Evolutionary conservation across 2,888 invertebrate genomes (phyloP).

Genomic region (Siphonodentalium dalli): DNA sequence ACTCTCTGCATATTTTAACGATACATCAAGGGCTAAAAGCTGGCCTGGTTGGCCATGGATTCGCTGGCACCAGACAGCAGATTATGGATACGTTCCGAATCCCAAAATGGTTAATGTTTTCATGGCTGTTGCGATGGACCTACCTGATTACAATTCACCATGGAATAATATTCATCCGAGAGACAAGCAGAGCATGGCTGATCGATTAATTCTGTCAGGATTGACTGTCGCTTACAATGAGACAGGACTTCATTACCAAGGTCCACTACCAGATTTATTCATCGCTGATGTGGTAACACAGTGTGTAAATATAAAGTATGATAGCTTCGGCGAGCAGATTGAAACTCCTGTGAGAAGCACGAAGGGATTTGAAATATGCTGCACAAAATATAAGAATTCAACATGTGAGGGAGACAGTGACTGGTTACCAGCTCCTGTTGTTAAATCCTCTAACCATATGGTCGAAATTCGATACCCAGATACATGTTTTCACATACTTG

Average conservation of each 20-base stretch:
- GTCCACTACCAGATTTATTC: conserved; percentile 38
- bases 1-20: conserved; percentile 28
- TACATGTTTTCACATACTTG: no score
- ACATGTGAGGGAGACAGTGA: no score
- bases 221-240: conserved; percentile 45
- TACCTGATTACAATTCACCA: conserved; percentile 51
- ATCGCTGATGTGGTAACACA: conserved; percentile 20
- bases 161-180: conserved; percentile 48
- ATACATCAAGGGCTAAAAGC: background rate
- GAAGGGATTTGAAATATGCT: conserved; percentile 39
- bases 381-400: no score
- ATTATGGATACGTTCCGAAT: conserved; percentile 53
- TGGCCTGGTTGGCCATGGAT: conserved; percentile 47
- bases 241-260: conserved; percentile 38
- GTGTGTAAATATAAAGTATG: conserved; percentile 24
- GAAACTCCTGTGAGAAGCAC: conserved; percentile 21
- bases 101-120: conserved; percentile 43
- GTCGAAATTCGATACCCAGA: no score
- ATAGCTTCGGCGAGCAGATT: conserved; percentile 18
- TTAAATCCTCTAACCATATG: no score
- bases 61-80: conserved; percentile 58
- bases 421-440: no score
- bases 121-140: conserved; percentile 58
- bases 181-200: conserved; percentile 49
- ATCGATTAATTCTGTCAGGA: conserved; percentile 42